Conservation (phyloP, 2,888 invertebrate genomes). For the Phyto melanocephala region DNA sequence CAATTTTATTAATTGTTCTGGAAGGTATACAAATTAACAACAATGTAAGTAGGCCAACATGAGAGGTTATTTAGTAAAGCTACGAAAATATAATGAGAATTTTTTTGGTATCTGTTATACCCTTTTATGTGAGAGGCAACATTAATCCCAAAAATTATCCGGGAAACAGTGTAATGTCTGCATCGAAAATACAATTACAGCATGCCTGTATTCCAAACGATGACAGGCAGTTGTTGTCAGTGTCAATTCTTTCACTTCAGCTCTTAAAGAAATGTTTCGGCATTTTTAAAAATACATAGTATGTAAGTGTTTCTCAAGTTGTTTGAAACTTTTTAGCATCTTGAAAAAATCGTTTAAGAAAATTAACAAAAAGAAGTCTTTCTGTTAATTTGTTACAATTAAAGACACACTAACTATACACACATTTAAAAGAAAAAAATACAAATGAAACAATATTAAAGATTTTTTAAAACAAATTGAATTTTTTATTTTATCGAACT, state of each 20-base stretch:
- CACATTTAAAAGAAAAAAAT: background rate
- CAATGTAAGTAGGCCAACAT: too few species aligned
- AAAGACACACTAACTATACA: constrained; percentile 35
- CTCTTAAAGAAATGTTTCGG: constrained; percentile 13
- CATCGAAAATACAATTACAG: background rate
- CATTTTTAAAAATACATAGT: constrained; percentile 20
- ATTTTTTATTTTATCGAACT: too few species aligned
- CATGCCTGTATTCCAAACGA: background rate
- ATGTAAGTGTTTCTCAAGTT: background rate
- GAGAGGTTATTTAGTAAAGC: too few species aligned
- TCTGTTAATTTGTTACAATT: constrained; percentile 56
- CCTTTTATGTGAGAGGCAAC: too few species aligned
- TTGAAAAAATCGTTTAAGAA: background rate
- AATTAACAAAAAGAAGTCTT: background rate
- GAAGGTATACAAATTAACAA: too few species aligned
- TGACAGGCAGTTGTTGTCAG: constrained; percentile 29
- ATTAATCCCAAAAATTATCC: too few species aligned
- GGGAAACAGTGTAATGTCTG: constrained; percentile 41
- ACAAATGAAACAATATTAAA: background rate
- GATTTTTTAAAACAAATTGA: background rate
- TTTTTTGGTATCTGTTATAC: too few species aligned
- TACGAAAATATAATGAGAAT: too few species aligned
- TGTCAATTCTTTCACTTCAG: constrained; percentile 6
- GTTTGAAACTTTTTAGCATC: background rate
- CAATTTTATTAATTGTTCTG: too few species aligned